Base-by-base conservation (phyloP, 23 tunicate species). In the Botrylloides violaceus region DNA sequence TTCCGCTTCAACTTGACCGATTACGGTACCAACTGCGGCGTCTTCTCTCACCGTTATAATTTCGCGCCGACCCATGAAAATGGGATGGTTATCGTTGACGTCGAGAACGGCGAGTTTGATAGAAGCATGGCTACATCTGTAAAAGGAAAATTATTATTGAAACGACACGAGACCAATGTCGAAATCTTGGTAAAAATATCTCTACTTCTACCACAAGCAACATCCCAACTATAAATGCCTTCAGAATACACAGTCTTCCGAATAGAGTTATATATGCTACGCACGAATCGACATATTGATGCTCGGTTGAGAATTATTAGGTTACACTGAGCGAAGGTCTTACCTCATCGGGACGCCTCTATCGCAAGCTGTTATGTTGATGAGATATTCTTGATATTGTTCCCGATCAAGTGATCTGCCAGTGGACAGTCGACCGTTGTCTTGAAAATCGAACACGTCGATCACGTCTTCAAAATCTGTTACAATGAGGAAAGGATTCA, bases 51-150 rank as follows among this genome's bases (percentile, higher is more conserved):
- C 43, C 33, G 79, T 73, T 34, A 88, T 64, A 22, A 48, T 49
- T 48, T 77, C 72, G n/a, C 50, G 47, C 25, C 64, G 53, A 24
- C 37, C 43, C 25, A 57, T 32, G 34, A 81, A 88, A 2, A 76
- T 71, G 1, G 96, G 96, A 2, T 71, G 23, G 62, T 88, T 34
- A 64, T 88, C 96, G 65, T 88, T 88, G 36, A 50, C 80, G 63
- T 88, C 96, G 53, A 88, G 24, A 32, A 88, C 49, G 5, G 47
- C 75, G 18, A 81, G 59, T 18, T 77, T 72, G 33, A 88, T 65
- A 66, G 71, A 66, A 3, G 47, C 47, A 0, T 1, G 9, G 1
- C 87, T 33, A 38, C 96, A 81, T 36, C 95, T 87, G 75, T 1
- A 71, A 60, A 0, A 72, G 36, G 62, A 2, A 64, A 21, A n/a